Base-by-base conservation (phyloP, 2,113 vertebrate genomes). In the Lepus americanus region DNA sequence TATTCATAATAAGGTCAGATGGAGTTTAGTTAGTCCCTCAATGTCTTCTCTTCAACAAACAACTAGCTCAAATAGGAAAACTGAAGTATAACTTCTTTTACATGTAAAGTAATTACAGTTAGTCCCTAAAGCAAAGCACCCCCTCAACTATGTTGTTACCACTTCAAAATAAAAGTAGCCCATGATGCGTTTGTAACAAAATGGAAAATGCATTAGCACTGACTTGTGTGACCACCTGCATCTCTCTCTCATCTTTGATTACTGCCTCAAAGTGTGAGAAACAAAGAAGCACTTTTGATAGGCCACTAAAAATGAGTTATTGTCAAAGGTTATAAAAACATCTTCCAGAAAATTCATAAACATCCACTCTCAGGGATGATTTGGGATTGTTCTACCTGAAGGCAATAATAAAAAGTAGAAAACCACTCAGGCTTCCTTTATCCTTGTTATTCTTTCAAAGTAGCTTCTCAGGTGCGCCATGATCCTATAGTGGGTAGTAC, bases 1-100 rank as follows among this genome's bases (percentile, higher is more conserved):
- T 70, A 89, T 83, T 91, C 92, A 96, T 53, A 83, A 36, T 74
- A 77, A 95, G 84, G 83, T 96, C 95, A 94, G 67, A 93, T 84
- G 49, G 78, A 93, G 92, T 91, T 95, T 94, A 97, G 39, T 36
- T 74, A 90, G 79, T 74, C 53, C 29, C 67, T 20, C 64, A 69
- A 93, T 64, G 31, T 61, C 39, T 94, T 90, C 79, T 87, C 95
- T 95, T 93, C 92, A 95, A 79, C 20, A 79, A 84, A 90, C 85
- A 92, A 78, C 49, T 72, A 96, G 69, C 59, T 93, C 55, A 92
- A 74, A 83, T 7, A 87, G 44, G 72, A 90, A 92, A 87, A 93
- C 8, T 89, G 80, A 93, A 89, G 39, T 70, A 92, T 49, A 51
- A 80, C 33, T 94, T 92, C 78, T 87, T 94, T 89, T 51, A 91